Percentiles rank a stretch among this genome's conserved stretches.
phyloP scores from a whole-genome alignment of 2,797 vertebrate species.

The Cercopithecus petaurista region DNA sequence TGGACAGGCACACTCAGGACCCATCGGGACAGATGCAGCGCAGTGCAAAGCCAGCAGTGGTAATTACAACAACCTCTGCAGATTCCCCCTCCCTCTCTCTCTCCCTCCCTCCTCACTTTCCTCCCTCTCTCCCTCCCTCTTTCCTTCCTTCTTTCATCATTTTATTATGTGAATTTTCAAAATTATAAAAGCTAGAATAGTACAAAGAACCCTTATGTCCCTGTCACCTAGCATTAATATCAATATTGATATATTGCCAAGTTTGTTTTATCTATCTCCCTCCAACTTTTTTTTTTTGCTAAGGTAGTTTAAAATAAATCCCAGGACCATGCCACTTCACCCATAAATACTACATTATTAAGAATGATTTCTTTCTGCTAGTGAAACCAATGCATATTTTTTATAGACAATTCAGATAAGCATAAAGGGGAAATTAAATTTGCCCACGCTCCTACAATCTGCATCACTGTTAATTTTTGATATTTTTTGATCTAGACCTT shows the following conservation, averaged over 20 bases:
- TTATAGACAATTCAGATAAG: background rate
- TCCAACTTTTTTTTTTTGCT: background rate
- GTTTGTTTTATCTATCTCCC: background rate
- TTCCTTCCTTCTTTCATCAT: background rate
- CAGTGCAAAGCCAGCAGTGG: background rate
- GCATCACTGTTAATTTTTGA: background rate
- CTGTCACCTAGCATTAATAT: background rate
- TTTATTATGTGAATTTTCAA: background rate
- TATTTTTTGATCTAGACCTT: background rate
- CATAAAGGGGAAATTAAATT: background rate
- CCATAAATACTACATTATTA: background rate
- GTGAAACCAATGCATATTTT: background rate
- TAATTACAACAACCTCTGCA: background rate
- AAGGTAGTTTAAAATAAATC: background rate
- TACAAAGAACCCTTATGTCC: background rate
- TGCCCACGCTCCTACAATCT: background rate
- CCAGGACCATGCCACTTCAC: background rate
- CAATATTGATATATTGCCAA: background rate
- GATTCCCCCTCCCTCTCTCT: too few species aligned
- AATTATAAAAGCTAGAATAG: background rate
- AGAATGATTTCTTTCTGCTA: background rate
- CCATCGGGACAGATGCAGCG: background rate
- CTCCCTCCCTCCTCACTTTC: background rate
- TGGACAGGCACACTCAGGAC: background rate
- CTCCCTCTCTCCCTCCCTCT: background rate